Evolutionary conservation across 2,113 vertebrate genomes (phyloP).

Genomic region (Etia nguti): DNA sequence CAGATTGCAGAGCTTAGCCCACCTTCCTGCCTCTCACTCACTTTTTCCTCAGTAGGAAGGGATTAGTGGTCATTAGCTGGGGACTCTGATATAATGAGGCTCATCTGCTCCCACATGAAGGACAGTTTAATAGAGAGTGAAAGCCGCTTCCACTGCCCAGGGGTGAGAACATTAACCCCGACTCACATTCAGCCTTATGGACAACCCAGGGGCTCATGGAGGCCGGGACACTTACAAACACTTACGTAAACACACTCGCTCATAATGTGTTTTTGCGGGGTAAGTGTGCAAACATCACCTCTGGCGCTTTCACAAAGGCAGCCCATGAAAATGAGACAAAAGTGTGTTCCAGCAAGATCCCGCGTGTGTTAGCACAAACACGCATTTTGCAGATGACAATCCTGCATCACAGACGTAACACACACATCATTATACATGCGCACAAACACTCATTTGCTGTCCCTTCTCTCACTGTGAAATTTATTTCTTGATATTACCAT

Average conservation of each 20-base stretch:
- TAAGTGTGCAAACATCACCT: not conserved
- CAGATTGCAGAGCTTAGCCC: not conserved
- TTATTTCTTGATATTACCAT: constrained; percentile 29
- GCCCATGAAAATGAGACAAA: not conserved
- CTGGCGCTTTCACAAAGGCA: not conserved
- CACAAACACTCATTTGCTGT: not conserved
- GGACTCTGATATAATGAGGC: constrained; percentile 56
- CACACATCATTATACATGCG: not conserved
- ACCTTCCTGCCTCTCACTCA: not conserved
- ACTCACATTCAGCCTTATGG: constrained; percentile 12
- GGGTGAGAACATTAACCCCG: constrained; percentile 49
- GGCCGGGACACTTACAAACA: not conserved
- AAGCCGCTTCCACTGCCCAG: constrained; percentile 7
- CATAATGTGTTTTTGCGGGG: not conserved
- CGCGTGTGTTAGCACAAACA: not conserved
- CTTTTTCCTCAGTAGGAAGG: constrained; percentile 31
- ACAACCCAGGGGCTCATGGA: not conserved
- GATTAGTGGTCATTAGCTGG: constrained; percentile 55
- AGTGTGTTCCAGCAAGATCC: not conserved
- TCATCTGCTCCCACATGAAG: constrained; percentile 58
- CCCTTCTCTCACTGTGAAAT: constrained; percentile 6
- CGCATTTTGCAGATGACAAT: not conserved
- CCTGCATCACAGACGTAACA: not conserved
- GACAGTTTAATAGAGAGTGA: constrained; percentile 58
- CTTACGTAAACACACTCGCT: not conserved